Base-by-base conservation (phyloP, 1,140 invertebrate species). In the Scylla paramamosain region DNA sequence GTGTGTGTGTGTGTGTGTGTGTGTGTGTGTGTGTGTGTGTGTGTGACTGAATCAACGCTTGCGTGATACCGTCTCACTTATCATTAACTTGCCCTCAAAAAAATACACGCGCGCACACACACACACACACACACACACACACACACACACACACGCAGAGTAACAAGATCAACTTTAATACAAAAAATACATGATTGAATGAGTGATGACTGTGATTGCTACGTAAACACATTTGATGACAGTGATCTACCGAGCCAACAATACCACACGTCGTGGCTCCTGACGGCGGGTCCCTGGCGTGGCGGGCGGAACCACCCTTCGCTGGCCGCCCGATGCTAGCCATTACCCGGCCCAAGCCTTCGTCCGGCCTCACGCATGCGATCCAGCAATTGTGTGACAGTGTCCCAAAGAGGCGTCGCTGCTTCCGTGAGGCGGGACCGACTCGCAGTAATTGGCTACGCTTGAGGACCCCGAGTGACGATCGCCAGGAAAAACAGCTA, bases 241-340 rank as follows among this genome's bases (percentile, higher is more conserved):
- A 77, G 67, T 77, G 67, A n/a, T 77, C 67, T 12, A 20, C 67
- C 4, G 67, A 0, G 67, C 4, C 67, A n/a, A 77, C 67, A 77
- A 77, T 77, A n/a, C 67, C 67, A 77, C 67, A 77, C 67, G 67
- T 77, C 67, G 25, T 25, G 4, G 4, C 67, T 77, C 67, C 67
- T 77, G 67, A 25, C 67, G 67, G 20, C 20, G 67, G 4, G 12
- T 25, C n/a, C 67, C 67, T n/a, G 67, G 20, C 25, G 4, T 39
- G 39, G 77, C 7, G 7, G 20, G 32, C 91, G 91, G 67, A 93
- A 93, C 4, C 83, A 29, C 39, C n/a, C 91, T 46, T 82, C 14
- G 91, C 31, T 94, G 93, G 29, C 25, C 93, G 93, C 93, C 32
- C 83, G 46, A 93, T 93, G 28, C 90, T 32, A 28, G n/a, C 14